These are phyloP conservation scores for Nemoura dubitans DNA, from an alignment of 2,888 invertebrate species.

Conservation along the genomic window DNA sequence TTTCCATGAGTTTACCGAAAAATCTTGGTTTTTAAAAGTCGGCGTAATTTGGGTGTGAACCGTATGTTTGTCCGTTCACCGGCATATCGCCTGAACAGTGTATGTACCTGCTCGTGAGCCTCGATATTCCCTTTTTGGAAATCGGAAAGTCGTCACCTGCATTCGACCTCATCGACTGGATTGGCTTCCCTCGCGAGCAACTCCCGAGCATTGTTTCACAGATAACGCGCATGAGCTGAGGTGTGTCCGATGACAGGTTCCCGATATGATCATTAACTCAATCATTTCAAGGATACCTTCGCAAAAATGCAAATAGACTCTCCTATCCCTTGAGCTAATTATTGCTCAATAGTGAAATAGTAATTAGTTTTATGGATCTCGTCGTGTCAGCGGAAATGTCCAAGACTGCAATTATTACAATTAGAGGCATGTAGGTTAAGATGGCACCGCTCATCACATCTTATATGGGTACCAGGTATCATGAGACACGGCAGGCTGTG, in stretches of 20 bases:
- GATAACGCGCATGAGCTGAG: background rate
- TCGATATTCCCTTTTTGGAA: too few species aligned
- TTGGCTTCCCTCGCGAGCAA: background rate
- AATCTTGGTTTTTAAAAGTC: background rate
- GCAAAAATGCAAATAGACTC: background rate
- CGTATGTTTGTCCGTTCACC: background rate
- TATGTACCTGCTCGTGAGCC: too few species aligned
- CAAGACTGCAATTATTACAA: background rate
- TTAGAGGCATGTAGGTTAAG: background rate
- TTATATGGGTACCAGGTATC: background rate
- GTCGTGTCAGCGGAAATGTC: conserved; percentile 7
- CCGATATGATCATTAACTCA: background rate
- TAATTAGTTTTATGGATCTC: background rate
- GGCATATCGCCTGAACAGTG: too few species aligned
- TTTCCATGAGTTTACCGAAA: background rate
- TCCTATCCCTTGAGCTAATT: conserved; percentile 12
- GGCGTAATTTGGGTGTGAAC: background rate
- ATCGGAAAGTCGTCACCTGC: background rate
- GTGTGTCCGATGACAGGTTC: background rate
- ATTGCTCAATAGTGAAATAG: background rate
- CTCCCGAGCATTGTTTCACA: background rate
- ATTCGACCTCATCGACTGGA: background rate
- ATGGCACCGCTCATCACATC: background rate
- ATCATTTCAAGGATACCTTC: background rate
- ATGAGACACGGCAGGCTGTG: background rate